A percentile compares a stretch with the other conserved stretches of the same genome.
These are phyloP conservation scores for Ophioninae sp. DNA, from an alignment of 2,888 invertebrate genomes.

Conservation along the genomic window DNA sequence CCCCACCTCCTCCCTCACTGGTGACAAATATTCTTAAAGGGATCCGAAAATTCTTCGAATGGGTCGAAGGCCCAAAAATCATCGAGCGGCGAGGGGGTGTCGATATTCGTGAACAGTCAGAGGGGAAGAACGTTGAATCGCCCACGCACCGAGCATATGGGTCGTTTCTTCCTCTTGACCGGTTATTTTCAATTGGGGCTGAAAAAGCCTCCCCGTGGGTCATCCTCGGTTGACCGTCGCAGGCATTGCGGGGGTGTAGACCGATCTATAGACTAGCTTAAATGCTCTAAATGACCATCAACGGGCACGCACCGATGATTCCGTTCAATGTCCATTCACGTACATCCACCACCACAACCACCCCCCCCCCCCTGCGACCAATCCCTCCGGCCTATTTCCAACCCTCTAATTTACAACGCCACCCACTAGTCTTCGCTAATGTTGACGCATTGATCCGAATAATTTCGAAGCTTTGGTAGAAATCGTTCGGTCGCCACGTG, in stretches of 20 bases:
- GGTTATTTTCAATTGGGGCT: constrained; percentile 34
- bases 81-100: background rate
- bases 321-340: constrained; percentile 32
- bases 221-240: constrained; percentile 36
- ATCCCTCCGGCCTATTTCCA: too few species aligned
- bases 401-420: background rate
- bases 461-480: background rate
- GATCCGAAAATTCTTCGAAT: constrained; percentile 25
- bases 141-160: constrained; percentile 59
- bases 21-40: background rate
- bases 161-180: constrained; percentile 56
- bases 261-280: background rate
- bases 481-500: background rate
- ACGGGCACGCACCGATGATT: constrained; percentile 51
- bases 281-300: constrained; percentile 55
- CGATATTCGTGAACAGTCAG: background rate
- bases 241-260: constrained; percentile 57
- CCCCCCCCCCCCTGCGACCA: background rate
- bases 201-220: background rate
- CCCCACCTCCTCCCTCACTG: too few species aligned
- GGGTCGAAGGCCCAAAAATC: background rate
- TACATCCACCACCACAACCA: background rate
- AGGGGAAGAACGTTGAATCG: constrained; percentile 43
- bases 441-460: constrained; percentile 10
- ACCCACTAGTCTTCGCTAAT: background rate